Conservation (phyloP, 1,140 invertebrate species). For the Cydia fagiglandana region DNA sequence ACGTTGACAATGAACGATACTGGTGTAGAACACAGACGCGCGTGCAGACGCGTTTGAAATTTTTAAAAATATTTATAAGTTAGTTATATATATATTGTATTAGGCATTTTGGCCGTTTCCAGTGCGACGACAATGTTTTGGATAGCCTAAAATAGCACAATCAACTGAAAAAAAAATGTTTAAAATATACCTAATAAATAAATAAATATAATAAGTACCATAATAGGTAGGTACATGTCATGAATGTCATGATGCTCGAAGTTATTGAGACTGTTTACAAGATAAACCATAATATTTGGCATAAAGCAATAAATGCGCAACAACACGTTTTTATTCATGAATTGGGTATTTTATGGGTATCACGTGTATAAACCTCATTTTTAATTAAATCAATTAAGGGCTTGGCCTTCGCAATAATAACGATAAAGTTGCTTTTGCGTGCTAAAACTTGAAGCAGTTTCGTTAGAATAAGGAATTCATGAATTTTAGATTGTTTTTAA, state of each 20-base stretch:
- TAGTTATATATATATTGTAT: too few relatives aligned
- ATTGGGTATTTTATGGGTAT: background rate
- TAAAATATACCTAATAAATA: too few relatives aligned
- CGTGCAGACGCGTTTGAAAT: background rate
- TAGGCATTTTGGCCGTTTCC: too few relatives aligned
- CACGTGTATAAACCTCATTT: background rate
- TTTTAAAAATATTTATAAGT: too few relatives aligned
- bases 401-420: background rate
- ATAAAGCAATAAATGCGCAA: background rate
- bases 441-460: conserved; percentile 1
- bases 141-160: too few relatives aligned
- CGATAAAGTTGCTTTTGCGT: background rate
- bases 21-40: background rate
- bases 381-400: conserved; percentile 3
- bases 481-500: background rate
- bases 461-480: background rate
- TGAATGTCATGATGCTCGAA: too few relatives aligned
- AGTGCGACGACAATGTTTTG: too few relatives aligned
- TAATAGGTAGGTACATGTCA: too few relatives aligned
- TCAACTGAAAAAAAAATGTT: too few relatives aligned
- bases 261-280: too few relatives aligned
- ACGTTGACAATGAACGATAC: conserved; percentile 9
- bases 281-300: background rate
- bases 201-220: too few relatives aligned
- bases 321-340: background rate